Evolutionary conservation across 2,797 vertebrate genomes (phyloP), one percentile per base, ranked within the genome.

Genomic region (Enteromius fasciolatus): DNA sequence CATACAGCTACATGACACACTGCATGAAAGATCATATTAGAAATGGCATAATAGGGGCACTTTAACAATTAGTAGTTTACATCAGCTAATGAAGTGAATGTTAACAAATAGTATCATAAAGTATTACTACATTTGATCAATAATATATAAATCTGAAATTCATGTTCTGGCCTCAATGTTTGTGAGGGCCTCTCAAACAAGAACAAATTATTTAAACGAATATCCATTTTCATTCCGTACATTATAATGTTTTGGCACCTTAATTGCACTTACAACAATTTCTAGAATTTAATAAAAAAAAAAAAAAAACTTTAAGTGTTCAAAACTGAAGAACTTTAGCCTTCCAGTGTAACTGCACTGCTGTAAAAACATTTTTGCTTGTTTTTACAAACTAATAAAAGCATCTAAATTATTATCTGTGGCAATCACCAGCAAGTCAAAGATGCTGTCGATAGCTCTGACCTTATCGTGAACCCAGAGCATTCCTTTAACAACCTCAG

Each of bases 391-490:
- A 73, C 18, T 9, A 15, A 76, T 25, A 11, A 54, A 36, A 1
- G 3, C 14, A 18, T 52, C n/a, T 41, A 39, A 57, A 57, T 36
- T 3, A 54, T n/a, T 54, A 1, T 52, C 18, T 36, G 28, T n/a
- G 48, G 31, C n/a, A 74, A n/a, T 54, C 11, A 1, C 7, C 20
- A 25, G 3, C 8, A 39, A 41, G 33, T 33, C 36, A 41, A 23
- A 41, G 10, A 41, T 23, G 20, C 20, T 68, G 9, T 14, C 2
- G n/a, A 41, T 17, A 39, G 20, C 23, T 52, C 52, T 17, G 20
- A 57, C 23, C 36, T 59, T 18, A 23, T 41, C 4, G 18, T 76
- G 73, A 76, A 76, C 73, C 15, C 70, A 31, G 70, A 76, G 39
- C 4, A 25, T 59, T 59, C n/a, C 14, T 50, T 59, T 25, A 74